Evolutionary conservation across 2,797 vertebrate species (phyloP).

Genomic region (Notamacropus eugenii): DNA sequence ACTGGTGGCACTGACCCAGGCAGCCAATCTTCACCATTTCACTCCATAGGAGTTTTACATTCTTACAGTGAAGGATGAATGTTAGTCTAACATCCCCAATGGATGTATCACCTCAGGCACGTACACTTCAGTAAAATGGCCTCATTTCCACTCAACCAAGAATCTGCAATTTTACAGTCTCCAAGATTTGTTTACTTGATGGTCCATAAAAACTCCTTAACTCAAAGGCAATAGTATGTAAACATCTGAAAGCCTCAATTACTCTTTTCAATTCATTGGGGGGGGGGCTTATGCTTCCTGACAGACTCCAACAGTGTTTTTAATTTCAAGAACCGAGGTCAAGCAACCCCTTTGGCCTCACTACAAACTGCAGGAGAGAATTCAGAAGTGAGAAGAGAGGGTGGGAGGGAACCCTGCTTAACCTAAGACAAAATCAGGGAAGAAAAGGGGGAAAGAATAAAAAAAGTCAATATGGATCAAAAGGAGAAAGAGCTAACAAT

Average conservation of each 20-base stretch:
- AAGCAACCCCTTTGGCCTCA: not conserved
- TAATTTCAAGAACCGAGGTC: not conserved
- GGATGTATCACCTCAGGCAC: not conserved
- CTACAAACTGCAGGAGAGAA: not conserved
- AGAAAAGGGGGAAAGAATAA: not conserved
- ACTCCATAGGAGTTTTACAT: not conserved
- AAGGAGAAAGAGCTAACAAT: not conserved
- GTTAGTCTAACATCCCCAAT: not conserved
- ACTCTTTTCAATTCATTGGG: not conserved
- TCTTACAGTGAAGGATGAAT: not conserved
- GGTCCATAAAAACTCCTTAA: conserved; percentile 6
- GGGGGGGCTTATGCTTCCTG: not conserved
- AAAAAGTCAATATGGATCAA: not conserved
- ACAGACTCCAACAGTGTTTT: not conserved
- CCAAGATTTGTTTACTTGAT: conserved; percentile 1
- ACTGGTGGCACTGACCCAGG: not conserved
- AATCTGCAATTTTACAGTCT: not conserved
- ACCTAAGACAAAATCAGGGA: not conserved
- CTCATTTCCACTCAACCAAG: conserved; percentile 31
- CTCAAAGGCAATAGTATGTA: conserved; percentile 6
- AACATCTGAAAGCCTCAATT: conserved; percentile 7
- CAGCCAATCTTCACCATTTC: not conserved
- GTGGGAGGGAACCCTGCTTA: not conserved
- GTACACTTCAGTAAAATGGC: not conserved
- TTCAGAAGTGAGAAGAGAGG: not conserved